phyloP scores from a whole-genome alignment of 2,797 vertebrate genomes.

The Macrochelys suwanniensis region DNA sequence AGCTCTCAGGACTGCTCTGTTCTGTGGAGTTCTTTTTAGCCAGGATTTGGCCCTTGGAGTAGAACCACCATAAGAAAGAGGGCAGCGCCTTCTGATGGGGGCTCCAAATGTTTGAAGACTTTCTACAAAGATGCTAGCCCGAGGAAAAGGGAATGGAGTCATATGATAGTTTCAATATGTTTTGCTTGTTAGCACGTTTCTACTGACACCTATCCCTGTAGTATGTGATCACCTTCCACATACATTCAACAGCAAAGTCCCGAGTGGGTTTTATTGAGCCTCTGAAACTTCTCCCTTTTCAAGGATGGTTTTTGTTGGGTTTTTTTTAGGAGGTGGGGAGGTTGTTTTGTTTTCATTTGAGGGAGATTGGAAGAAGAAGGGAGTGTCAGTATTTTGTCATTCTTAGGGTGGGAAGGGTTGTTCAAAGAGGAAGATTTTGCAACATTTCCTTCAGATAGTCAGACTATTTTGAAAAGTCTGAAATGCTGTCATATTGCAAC shows the following conservation, averaged over 20 bases:
- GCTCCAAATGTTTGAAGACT: background rate
- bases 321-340: background rate
- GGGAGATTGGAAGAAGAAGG: background rate
- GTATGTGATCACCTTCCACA: background rate
- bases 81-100: background rate
- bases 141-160: background rate
- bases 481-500: background rate
- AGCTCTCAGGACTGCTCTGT: background rate
- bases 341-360: background rate
- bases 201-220: background rate
- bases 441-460: background rate
- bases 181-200: background rate
- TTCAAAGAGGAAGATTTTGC: background rate
- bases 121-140: background rate
- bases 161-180: background rate
- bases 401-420: background rate
- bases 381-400: background rate
- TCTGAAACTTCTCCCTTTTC: background rate
- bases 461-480: background rate
- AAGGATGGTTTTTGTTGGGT: background rate
- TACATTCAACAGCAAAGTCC: background rate
- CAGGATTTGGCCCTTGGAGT: background rate
- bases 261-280: background rate
- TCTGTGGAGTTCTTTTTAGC: background rate
- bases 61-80: background rate